Percentiles rank a stretch among this genome's conserved stretches.
These are phyloP conservation scores for Myiopsitta monachus DNA, from an alignment of 2,113 vertebrate species.

Conservation along the genomic window DNA sequence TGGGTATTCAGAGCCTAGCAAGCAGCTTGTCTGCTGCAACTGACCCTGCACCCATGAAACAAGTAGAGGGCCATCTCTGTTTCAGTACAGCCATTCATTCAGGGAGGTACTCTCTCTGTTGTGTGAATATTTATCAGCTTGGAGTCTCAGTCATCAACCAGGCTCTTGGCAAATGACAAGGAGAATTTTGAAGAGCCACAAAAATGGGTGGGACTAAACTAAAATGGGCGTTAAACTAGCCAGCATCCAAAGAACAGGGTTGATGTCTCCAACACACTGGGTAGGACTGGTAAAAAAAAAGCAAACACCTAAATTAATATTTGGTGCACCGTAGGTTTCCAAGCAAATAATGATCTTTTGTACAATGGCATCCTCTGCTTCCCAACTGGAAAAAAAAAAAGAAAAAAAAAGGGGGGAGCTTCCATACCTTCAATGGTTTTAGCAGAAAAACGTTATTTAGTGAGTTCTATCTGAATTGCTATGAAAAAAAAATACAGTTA, in stretches of 20 bases:
- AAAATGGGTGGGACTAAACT: background rate
- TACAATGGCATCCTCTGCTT: background rate
- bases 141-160: background rate
- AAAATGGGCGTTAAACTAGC: background rate
- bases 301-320: background rate
- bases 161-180: background rate
- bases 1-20: background rate
- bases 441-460: background rate
- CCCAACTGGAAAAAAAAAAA: background rate
- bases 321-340: background rate
- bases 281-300: background rate
- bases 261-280: background rate
- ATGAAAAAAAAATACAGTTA: background rate
- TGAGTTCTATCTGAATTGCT: background rate
- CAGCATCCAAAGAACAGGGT: background rate
- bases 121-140: background rate
- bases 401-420: background rate
- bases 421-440: background rate
- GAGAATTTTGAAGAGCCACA: background rate
- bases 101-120: background rate
- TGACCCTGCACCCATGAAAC: background rate
- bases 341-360: background rate
- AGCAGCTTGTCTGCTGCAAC: background rate
- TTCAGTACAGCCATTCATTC: background rate
- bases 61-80: background rate